Evolutionary conservation across 37 sponge, comb jelly and placozoan species (phyloP), one percentile per base, ranked within the genome.

Genomic region (Hexactinellida sp.): DNA sequence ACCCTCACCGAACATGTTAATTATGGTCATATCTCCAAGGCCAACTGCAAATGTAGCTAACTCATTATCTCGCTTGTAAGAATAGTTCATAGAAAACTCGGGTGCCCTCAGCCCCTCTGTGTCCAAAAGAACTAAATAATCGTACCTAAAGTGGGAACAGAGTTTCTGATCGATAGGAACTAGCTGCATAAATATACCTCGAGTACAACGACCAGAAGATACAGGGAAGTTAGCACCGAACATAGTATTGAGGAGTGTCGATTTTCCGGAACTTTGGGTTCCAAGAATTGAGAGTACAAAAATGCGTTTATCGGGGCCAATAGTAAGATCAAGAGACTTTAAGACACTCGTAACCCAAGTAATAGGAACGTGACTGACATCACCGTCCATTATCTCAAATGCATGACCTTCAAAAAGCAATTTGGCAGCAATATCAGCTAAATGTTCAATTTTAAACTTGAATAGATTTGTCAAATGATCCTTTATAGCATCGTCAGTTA

Each of bases 181-280:
- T 24, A 83, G 36, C 36, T 83, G 83, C 83, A 83, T 34, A 83
- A 83, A 83, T 3, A 37, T 37, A 36, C 83, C 83, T 1, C 83
- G 37, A 37, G 83, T 83, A 34, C 83, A 83, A 1, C 83, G 37
- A 24, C 83, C 83, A 37, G 83, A 36, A 83, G 38, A 37, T 36
- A 83, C 83, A 83, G 37, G 24, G 0, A 83, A 83, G n/a, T 83
- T 36, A 36, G 37, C 24, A 21, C 83, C 83, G 37, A 83, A 83
- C 83, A 83, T 83, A 24, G 36, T 83, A 30, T 83, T 83, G 37
- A 83, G 83, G 1, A 83, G 36, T 34, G 83, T 83, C 24, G 83
- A 83, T 83, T 83, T 83, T 34, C 83, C 83, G 28, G 83, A 37
- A 34, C 83, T 83, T 37, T 83, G 83, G 1, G 37, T 83, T 83